These are phyloP conservation scores for Hucho hucho DNA, from an alignment of 2,113 vertebrate species.

Conservation along the genomic window DNA sequence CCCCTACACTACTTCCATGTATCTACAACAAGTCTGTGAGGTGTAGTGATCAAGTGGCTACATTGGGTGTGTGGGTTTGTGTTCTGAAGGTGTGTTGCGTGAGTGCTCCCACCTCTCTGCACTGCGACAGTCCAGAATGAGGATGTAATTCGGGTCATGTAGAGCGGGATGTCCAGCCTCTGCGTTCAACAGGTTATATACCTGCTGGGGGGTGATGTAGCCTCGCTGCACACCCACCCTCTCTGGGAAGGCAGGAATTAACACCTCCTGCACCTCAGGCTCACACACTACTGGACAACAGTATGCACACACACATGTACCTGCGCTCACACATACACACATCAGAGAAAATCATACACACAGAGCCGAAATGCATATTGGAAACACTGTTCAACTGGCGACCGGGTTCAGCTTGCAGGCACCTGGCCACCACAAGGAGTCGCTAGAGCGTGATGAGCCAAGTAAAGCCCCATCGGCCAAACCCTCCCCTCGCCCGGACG, in stretches of 20 bases:
- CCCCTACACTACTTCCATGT: too few species aligned
- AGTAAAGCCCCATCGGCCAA: too few species aligned
- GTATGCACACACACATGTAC: not conserved
- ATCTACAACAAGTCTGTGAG: not conserved
- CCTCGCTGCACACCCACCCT: conserved; percentile 50
- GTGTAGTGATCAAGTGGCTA: not conserved
- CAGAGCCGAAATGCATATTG: not conserved
- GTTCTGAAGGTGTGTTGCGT: too few species aligned
- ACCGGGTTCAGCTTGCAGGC: too few species aligned
- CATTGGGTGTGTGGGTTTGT: not conserved
- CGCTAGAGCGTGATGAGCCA: too few species aligned
- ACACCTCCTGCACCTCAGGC: conserved; percentile 34
- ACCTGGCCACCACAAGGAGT: too few species aligned
- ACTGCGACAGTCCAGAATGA: conserved; percentile 64
- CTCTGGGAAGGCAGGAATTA: conserved; percentile 56
- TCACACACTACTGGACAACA: conserved; percentile 23
- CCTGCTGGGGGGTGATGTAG: conserved; percentile 65
- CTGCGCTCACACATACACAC: not conserved
- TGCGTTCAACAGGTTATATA: conserved; percentile 63
- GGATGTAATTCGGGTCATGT: conserved; percentile 59
- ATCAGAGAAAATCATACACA: conserved; percentile 14
- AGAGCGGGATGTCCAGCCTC: conserved; percentile 62
- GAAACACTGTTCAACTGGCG: too few species aligned
- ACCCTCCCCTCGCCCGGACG: too few species aligned
- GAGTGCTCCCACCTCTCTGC: conserved; percentile 52